Evolutionary conservation across 2,113 vertebrate species (phyloP).

Genomic region (Charadrius vociferus): DNA sequence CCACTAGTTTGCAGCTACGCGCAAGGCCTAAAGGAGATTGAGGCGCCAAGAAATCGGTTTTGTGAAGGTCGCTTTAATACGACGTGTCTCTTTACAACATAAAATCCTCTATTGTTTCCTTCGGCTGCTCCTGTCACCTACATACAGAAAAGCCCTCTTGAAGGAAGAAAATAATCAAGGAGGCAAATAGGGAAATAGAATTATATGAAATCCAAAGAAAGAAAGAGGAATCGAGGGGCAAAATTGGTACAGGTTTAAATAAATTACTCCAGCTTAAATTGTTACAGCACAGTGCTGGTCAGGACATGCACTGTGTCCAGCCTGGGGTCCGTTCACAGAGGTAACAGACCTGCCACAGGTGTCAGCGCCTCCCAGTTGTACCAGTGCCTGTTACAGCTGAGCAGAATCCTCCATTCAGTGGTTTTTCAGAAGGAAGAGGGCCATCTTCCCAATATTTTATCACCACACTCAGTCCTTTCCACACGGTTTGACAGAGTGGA

Average conservation of each 20-base stretch:
- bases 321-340: not conserved
- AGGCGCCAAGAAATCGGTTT: constrained; percentile 2
- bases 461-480: not conserved
- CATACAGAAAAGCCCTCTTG: not conserved
- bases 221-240: not conserved
- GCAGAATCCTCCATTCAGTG: not conserved
- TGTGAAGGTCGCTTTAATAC: not conserved
- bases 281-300: accelerated
- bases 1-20: not conserved
- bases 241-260: not conserved
- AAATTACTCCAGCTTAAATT: not conserved
- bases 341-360: not conserved
- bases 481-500: accelerated
- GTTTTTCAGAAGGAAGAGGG: not conserved
- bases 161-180: not conserved
- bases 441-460: not conserved
- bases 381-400: not conserved
- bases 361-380: not conserved
- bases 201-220: not conserved
- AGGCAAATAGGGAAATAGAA: not conserved
- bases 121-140: not conserved
- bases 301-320: not conserved
- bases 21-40: constrained; percentile 9
- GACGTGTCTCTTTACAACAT: not conserved
- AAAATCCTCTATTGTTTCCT: not conserved